phyloP scores from a whole-genome alignment of 1,140 invertebrate species.

The Rhizoglyphus robini region DNA sequence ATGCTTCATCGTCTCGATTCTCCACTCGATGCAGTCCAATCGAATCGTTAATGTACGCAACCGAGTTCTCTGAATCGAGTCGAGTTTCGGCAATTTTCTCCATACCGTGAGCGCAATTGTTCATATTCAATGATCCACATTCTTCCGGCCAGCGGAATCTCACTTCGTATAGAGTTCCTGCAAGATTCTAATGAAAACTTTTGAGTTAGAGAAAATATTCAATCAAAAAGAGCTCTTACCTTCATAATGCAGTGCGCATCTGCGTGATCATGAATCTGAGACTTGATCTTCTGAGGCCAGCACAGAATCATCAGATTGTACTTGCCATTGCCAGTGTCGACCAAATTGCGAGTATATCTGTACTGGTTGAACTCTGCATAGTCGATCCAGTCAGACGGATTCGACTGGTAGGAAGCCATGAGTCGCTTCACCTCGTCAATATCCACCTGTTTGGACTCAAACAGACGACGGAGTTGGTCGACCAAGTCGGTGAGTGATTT shows the following conservation, averaged over 20 bases:
- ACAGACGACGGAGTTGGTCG: constrained; percentile 53
- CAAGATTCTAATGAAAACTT: constrained; percentile 33
- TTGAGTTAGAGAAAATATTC: not conserved
- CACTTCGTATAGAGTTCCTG: constrained; percentile 46
- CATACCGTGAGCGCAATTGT: constrained; percentile 31
- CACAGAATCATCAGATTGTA: constrained; percentile 95
- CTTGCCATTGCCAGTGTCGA: constrained; percentile 86
- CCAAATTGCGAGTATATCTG: constrained; percentile 86
- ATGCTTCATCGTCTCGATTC: constrained; percentile 74
- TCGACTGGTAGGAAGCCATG: constrained; percentile 72
- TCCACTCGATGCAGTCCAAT: constrained; percentile 89
- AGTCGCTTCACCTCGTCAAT: constrained; percentile 71
- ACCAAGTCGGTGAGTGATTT: constrained; percentile 53
- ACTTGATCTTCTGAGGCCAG: constrained; percentile 89
- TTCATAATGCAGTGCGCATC: constrained; percentile 97
- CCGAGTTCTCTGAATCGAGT: constrained; percentile 52
- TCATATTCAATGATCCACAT: constrained; percentile 34
- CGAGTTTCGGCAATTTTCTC: constrained; percentile 46
- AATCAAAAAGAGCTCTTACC: constrained; percentile 29
- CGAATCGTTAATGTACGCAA: constrained; percentile 91
- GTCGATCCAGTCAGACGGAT: constrained; percentile 77
- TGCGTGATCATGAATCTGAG: constrained; percentile 89
- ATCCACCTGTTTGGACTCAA: constrained; percentile 61
- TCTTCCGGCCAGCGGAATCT: constrained; percentile 55
- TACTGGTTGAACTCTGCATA: constrained; percentile 87